Evolutionary conservation across 2,113 vertebrate genomes (phyloP), one percentile per base, ranked within the genome.

Genomic region (Amblyopsis rosae): DNA sequence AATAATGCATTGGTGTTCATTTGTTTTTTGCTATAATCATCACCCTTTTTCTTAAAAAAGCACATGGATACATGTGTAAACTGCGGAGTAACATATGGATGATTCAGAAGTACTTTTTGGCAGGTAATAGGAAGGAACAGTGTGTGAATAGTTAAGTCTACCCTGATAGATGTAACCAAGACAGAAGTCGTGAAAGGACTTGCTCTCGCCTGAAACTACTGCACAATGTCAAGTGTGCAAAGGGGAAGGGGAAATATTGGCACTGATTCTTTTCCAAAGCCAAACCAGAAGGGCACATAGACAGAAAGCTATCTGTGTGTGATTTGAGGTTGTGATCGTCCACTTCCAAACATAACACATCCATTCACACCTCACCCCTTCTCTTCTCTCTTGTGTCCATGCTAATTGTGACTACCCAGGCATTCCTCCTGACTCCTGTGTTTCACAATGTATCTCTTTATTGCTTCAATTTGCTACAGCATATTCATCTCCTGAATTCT

Each of bases 341-440:
- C 76, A 66, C 73, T 73, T 41, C 5, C 35, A 41, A 41, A 41
- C 35, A 41, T 0, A 19, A 67, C 16, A 56, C 65, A 12, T 54
- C 60, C 56, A 60, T 10, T n/a, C 55, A 54, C 53, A 12, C 53
- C 53, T 13, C 53, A 32, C 32, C 48, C 13, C 7, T 13, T 32
- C 16, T 32, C 33, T 33, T 61, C 35, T 9, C n/a, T 35, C 56
- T 10, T 54, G 66, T 68, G 70, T 76, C 75, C 61, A 55, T 73
- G 70, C 64, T 55, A 78, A 86, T 75, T 79, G 82, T 78, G 80
- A 80, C 70, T 73, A 80, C 57, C 50, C 64, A 70, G 69, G 57
- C 77, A 62, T 73, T 57, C 65, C 70, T 62, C 62, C 53, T 76
- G 70, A 54, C 56, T 57, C 11, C n/a, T 57, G 26, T 50, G 35